These are phyloP conservation scores for Dysmachus trigonus DNA, from an alignment of 2,888 invertebrate genomes.

Conservation along the genomic window DNA sequence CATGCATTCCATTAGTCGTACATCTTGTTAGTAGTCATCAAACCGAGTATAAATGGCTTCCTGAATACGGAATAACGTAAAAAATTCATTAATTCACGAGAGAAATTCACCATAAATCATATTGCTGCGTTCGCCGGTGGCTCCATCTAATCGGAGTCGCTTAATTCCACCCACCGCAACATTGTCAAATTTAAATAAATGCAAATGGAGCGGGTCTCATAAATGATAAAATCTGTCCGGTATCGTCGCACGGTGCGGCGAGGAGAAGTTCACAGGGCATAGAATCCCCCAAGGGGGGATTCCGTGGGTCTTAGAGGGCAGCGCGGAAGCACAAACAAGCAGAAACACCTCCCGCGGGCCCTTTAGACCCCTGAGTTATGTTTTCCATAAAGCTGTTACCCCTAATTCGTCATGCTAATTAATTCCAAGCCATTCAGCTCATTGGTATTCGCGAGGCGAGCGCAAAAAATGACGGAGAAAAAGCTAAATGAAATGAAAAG, in stretches of 20 bases:
- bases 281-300: not conserved
- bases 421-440: constrained; percentile 17
- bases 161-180: not conserved
- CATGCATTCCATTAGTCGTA: not conserved
- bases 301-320: not conserved
- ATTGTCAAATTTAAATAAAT: constrained; percentile 7
- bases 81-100: not conserved
- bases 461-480: not conserved
- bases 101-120: not conserved
- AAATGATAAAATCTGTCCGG: not conserved
- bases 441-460: not conserved
- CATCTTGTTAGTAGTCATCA: not conserved
- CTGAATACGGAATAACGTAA: not conserved
- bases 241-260: not conserved
- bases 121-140: not conserved
- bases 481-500: not conserved
- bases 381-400: constrained; percentile 5
- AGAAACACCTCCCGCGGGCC: not conserved
- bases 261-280: not conserved
- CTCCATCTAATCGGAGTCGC: not conserved
- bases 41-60: not conserved
- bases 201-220: not conserved
- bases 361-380: not conserved
- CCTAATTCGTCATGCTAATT: constrained; percentile 31
- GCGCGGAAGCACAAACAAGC: not conserved